These are phyloP conservation scores for Pavo muticus DNA, from an alignment of 2,113 vertebrate genomes.

Conservation along the genomic window DNA sequence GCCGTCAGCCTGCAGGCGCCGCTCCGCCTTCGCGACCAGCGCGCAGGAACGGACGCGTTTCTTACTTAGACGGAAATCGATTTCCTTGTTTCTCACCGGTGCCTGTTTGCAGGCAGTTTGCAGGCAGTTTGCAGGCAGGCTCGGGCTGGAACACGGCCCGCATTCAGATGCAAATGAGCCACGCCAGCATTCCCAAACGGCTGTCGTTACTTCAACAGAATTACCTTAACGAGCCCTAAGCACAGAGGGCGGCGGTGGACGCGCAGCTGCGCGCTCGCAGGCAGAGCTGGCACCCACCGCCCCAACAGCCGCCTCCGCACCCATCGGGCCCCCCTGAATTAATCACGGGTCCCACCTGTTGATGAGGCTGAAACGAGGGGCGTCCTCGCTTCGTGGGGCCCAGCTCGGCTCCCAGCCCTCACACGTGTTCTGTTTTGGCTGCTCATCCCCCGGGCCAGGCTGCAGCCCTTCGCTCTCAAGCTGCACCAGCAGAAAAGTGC, in stretches of 20 bases:
- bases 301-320: background rate
- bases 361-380: background rate
- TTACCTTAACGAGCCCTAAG: background rate
- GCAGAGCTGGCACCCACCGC: too few species aligned
- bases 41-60: background rate
- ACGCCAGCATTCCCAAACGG: background rate
- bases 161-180: background rate
- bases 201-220: background rate
- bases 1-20: background rate
- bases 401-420: background rate
- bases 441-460: too few species aligned
- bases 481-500: too few species aligned
- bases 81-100: background rate
- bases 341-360: background rate
- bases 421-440: too few species aligned
- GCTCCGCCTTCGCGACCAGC: background rate
- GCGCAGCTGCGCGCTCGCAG: background rate
- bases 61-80: background rate
- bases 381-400: background rate
- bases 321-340: background rate
- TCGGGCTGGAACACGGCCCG: background rate
- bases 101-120: background rate
- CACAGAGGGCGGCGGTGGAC: background rate
- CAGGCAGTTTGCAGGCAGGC: background rate
- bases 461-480: too few species aligned